Base-by-base conservation (phyloP, 2,888 invertebrate genomes). In the Eledona agricola region DNA sequence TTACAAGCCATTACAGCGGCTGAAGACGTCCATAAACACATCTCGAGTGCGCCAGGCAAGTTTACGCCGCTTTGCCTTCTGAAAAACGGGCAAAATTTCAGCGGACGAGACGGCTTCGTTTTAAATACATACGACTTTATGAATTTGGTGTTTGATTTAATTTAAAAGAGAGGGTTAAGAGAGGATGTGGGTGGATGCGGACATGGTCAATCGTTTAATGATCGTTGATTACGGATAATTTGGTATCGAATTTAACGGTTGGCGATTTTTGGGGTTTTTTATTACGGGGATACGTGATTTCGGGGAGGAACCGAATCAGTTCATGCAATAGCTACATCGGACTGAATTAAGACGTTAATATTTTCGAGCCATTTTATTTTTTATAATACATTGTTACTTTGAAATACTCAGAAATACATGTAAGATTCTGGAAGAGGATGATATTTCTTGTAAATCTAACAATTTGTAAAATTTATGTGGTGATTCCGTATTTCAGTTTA, bases 1-100 rank as follows among this genome's bases (percentile, higher is more conserved):
- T 68, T 67, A 69, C 68, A 68, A 65, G 63, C 62, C 51, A 67
- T 68, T 64, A 67, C 67, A 64, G 58, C 49, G 60, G 57, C 58
- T 55, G 55, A 52, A 62, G 62, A 60, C 62, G 55, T 55, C 55
- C 58, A 63, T 64, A 65, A 62, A 63, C 62, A 57, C 57, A 56
- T 50, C 52, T 52, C 25, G 38, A 61, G 60, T 50, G 31, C 55
- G 42, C 64, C 64, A 60, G 47, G 17, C 17, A 51, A 58, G 47
- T 50, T 42, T 5, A 1, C 10, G 17, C 12, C 22, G 13, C 10
- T 15, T 31, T 31, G n/a, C n/a, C 26, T 26, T 4, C 26, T 26
- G 4, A 5, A 4, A 5, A 4, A 26, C 26, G 19, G 4, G 5
- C 4, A 19, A 19, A 19, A 19, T 5, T 4, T 5, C 19, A 19